Evolutionary conservation across 2,888 invertebrate genomes (phyloP).

Genomic region (Dynastes grantii): DNA sequence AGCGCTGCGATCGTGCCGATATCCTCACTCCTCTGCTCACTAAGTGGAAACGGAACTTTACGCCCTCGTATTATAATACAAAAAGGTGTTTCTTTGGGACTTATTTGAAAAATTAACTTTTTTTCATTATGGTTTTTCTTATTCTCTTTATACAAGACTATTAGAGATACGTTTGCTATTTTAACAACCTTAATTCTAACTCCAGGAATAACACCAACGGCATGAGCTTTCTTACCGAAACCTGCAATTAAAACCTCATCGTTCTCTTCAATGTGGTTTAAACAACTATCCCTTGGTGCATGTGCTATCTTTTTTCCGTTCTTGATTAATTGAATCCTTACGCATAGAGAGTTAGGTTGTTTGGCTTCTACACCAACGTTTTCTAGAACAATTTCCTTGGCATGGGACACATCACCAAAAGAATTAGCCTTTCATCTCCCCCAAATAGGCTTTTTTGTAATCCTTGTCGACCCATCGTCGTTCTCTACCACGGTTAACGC

Average conservation of each 20-base stretch:
- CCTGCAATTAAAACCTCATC: constrained; percentile 99
- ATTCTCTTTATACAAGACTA: constrained; percentile 99
- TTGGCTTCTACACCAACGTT: constrained; percentile 99
- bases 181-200: constrained; percentile 96
- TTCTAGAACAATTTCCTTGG: constrained; percentile 99
- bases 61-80: constrained; percentile 37
- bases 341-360: constrained; percentile 99
- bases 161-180: constrained; percentile 98
- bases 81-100: constrained; percentile 28
- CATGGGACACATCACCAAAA: constrained; percentile 99
- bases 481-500: constrained; percentile 96
- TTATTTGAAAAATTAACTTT: constrained; percentile 54
- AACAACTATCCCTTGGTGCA: constrained; percentile 99
- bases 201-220: constrained; percentile 99
- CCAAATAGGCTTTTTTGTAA: constrained; percentile 99
- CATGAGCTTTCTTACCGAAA: constrained; percentile 99
- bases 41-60: too few species aligned
- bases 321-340: constrained; percentile 98
- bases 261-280: constrained; percentile 99
- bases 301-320: constrained; percentile 99
- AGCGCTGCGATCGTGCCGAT: too few species aligned
- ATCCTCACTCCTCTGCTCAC: too few species aligned
- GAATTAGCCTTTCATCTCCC: constrained; percentile 99
- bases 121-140: constrained; percentile 94
- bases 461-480: constrained; percentile 99